phyloP scores from a whole-genome alignment of 2,888 invertebrate species.

The Agonopterix heracliana region DNA sequence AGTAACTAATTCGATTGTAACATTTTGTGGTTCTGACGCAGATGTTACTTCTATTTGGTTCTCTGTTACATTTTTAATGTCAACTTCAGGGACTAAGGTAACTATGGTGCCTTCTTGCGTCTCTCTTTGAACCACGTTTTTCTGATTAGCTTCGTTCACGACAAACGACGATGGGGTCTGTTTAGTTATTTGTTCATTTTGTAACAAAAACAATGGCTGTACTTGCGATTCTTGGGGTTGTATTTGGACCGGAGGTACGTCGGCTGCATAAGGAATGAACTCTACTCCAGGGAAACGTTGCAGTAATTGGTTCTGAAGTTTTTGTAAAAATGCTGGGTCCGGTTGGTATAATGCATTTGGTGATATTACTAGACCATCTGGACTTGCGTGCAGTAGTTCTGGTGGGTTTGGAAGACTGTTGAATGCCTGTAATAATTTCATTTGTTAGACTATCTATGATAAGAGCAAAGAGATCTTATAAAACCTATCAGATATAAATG shows the following conservation, averaged over 20 bases:
- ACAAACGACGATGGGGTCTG: conserved; percentile 38
- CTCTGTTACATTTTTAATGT: conserved; percentile 39
- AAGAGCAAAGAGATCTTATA: too few species aligned
- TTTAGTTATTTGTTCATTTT: conserved; percentile 46
- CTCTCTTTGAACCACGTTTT: conserved; percentile 58
- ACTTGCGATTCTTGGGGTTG: conserved; percentile 19
- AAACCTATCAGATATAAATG: too few species aligned
- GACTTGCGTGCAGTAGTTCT: conserved; percentile 46
- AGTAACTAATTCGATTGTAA: conserved; percentile 36
- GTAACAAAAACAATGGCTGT: conserved; percentile 31
- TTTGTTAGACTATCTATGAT: not conserved
- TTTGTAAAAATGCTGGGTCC: conserved; percentile 65
- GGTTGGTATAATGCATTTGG: conserved; percentile 69
- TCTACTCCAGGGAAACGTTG: conserved; percentile 59
- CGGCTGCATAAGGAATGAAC: conserved; percentile 60
- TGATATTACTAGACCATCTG: conserved; percentile 54
- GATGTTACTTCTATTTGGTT: conserved; percentile 37
- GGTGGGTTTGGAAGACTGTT: conserved; percentile 46
- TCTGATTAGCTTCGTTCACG: conserved; percentile 33
- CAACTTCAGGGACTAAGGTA: conserved; percentile 27
- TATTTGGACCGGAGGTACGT: conserved; percentile 16
- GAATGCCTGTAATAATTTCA: conserved; percentile 28
- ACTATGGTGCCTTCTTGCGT: conserved; percentile 50
- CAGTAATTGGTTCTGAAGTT: conserved; percentile 54
- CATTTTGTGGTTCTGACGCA: conserved; percentile 33